These are phyloP conservation scores for Orthonyx spaldingii DNA, from an alignment of 2,113 vertebrate genomes.

Conservation along the genomic window DNA sequence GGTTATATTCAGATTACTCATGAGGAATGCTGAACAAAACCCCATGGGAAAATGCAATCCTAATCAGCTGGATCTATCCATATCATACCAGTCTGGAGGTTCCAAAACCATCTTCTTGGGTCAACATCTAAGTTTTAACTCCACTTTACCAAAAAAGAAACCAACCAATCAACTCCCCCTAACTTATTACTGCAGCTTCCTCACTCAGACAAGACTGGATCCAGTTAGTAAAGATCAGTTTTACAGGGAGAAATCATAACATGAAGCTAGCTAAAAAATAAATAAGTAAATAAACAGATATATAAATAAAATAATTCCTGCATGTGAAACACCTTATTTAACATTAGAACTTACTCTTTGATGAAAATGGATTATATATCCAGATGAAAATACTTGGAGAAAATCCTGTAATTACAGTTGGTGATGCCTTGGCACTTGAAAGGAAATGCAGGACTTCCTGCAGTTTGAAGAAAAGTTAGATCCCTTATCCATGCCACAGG, in stretches of 20 bases:
- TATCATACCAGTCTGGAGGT: neutral
- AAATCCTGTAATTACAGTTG: neutral
- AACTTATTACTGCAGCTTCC: neutral
- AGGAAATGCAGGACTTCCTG: neutral
- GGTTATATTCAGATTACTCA: neutral
- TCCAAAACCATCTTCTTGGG: neutral
- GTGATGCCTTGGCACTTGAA: neutral
- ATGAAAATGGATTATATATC: neutral
- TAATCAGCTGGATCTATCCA: neutral
- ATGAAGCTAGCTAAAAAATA: neutral
- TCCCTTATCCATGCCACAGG: neutral
- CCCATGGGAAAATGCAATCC: neutral
- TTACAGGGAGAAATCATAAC: neutral
- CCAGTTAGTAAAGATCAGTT: neutral
- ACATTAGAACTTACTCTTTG: neutral
- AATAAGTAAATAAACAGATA: neutral
- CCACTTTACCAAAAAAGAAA: neutral
- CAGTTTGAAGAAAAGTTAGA: neutral
- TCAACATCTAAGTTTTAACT: neutral
- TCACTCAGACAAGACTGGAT: neutral
- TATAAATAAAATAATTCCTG: neutral
- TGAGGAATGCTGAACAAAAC: neutral
- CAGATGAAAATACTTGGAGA: neutral
- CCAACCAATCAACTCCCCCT: accelerated
- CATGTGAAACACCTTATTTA: neutral